Conservation (phyloP, 2,797 vertebrate genomes). For the Poecile montanus region DNA sequence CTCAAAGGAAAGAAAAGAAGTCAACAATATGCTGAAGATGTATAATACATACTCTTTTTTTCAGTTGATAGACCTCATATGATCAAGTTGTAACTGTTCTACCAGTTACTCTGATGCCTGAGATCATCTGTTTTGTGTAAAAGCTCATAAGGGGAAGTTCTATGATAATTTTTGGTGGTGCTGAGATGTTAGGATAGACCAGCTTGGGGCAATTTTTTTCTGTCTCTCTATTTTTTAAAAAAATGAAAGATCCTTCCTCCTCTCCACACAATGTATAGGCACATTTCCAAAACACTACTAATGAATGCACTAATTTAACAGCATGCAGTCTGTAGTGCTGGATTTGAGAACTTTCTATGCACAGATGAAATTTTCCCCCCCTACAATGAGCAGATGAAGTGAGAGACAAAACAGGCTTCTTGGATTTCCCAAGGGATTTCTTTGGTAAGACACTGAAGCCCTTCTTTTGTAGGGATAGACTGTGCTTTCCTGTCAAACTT, state of each 20-base stretch:
- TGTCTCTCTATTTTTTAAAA: not conserved
- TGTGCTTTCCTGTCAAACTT: slow-evolving; percentile 15
- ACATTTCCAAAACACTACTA: slow-evolving; percentile 45
- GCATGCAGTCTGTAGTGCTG: not conserved
- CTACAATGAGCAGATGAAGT: slow-evolving; percentile 41
- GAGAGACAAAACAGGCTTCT: slow-evolving; percentile 53
- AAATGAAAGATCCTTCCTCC: not conserved
- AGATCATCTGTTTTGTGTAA: not conserved
- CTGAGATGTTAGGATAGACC: not conserved
- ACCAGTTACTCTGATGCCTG: not conserved
- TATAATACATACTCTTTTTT: not conserved
- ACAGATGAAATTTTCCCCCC: slow-evolving; percentile 40
- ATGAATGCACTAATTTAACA: slow-evolving; percentile 49
- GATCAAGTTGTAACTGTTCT: not conserved
- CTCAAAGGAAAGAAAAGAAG: not conserved
- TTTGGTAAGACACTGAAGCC: not conserved
- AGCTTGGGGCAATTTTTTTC: not conserved
- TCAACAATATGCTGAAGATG: not conserved
- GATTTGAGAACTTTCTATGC: slow-evolving; percentile 25
- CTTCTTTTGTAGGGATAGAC: not conserved
- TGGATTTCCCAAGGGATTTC: slow-evolving; percentile 34
- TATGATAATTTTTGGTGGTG: not conserved
- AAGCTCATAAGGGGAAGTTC: not conserved
- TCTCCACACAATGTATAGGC: not conserved
- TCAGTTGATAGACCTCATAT: not conserved